A percentile compares a stretch with the other conserved stretches of the same genome.
These are phyloP conservation scores for Lasaia peninsularis DNA, from an alignment of 1,140 invertebrate genomes.

Conservation along the genomic window DNA sequence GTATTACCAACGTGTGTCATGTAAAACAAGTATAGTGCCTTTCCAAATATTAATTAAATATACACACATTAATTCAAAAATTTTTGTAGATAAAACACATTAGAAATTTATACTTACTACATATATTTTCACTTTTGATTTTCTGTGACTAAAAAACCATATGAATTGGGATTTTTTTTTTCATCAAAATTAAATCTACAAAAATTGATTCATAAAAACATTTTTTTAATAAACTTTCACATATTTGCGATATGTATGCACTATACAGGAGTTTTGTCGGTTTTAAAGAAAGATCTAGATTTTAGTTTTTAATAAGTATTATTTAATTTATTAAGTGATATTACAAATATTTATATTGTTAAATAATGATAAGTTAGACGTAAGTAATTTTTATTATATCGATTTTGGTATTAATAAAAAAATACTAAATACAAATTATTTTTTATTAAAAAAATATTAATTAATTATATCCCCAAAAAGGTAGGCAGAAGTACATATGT, in stretches of 20 bases:
- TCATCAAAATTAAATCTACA: no score
- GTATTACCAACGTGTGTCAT: slow-evolving; percentile 25
- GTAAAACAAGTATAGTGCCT: slow-evolving; percentile 66
- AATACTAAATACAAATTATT: slow-evolving; percentile 18
- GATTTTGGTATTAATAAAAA: slow-evolving; percentile 63
- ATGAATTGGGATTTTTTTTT: no score
- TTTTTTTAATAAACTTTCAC: not conserved
- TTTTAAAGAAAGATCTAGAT: not conserved
- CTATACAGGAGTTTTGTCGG: not conserved
- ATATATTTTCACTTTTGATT: not conserved
- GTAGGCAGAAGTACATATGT: no score
- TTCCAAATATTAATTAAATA: slow-evolving; percentile 40
- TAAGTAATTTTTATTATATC: slow-evolving; percentile 64
- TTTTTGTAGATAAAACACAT: not conserved
- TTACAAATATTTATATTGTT: slow-evolving; percentile 27
- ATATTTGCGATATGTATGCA: not conserved
- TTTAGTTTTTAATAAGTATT: not conserved
- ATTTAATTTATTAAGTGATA: slow-evolving; percentile 21
- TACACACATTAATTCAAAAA: not conserved
- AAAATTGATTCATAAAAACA: not conserved
- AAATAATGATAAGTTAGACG: slow-evolving; percentile 45
- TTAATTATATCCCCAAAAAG: no score
- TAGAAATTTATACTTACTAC: not conserved
- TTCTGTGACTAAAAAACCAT: not conserved
- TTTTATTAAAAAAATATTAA: slow-evolving; percentile 1